Evolutionary conservation across 2,888 invertebrate genomes (phyloP), one percentile per base, ranked within the genome.

Genomic region (Spilosoma lubricipeda): DNA sequence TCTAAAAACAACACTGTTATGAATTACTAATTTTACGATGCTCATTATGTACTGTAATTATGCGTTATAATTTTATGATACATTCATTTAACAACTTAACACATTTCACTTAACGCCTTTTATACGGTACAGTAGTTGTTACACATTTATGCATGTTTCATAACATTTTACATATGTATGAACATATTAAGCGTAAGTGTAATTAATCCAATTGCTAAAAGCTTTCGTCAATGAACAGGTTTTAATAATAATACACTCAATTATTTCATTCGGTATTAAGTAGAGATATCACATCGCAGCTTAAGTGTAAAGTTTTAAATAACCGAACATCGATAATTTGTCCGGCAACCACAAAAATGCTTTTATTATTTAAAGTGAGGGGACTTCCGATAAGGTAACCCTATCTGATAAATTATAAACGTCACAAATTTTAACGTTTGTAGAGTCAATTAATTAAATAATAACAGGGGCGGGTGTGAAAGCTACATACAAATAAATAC

Each of bases 1-100:
- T 94, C 95, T 94, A 93, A 92, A 93, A 92, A 94, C 92, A 94
- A 93, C 93, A 92, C 85, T 89, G 88, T 92, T 93, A 93, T 93
- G 93, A 94, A 95, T 94, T 91, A 93, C 90, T 92, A 93, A 93
- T 93, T 94, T 93, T 92, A 92, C 86, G 90, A 91, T 86, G 85
- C 80, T 85, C 84, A 84, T 88, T 92, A 92, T 90, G 90, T 90
- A 87, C 87, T 82, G 89, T 93, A 91, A 93, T 93, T 93, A 92
- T 89, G 85, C 87, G 90, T 89, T 92, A 89, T 92, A 91, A 90
- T 89, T 91, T 93, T 93, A 93, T 92, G 91, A 92, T 90, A 88
- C 88, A 88, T 81, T 86, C 86, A 90, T 89, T 91, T 90, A 89
- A 93, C 91, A 89, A 88, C 90, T 92, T 90, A 84, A 91, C 92